Evolutionary conservation across 30 jellyfish, hydroid and myxozoan species (phyloP).

Genomic region (Nemopilema nomurai): DNA sequence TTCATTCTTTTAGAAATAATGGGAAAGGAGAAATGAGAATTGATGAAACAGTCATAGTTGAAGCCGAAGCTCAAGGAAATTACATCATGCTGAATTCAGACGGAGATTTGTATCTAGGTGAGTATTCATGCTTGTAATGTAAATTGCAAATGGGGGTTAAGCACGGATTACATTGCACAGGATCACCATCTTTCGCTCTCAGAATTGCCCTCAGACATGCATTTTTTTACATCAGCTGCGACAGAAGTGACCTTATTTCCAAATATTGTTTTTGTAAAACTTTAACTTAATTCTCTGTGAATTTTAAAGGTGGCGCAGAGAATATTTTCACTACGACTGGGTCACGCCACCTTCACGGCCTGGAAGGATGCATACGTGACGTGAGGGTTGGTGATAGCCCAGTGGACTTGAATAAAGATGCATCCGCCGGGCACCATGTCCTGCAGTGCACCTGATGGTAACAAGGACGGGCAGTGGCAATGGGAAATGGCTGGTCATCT

Average conservation of each 20-base stretch:
- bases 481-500: neutral
- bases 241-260: neutral
- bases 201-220: too few relatives aligned
- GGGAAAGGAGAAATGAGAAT: conserved; percentile 34
- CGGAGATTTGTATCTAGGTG: conserved; percentile 57
- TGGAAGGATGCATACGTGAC: conserved; percentile 40
- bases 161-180: neutral
- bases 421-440: conserved; percentile 46
- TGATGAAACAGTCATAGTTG: conserved; percentile 9
- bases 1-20: conserved; percentile 4
- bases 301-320: conserved; percentile 48
- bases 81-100: conserved; percentile 41
- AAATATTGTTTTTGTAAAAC: neutral
- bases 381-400: conserved; percentile 24
- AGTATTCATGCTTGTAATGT: neutral
- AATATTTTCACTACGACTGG: conserved; percentile 39
- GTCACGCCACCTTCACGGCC: conserved; percentile 32
- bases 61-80: conserved; percentile 9
- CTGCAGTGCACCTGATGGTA: conserved; percentile 19
- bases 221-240: neutral
- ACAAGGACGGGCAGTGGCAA: neutral
- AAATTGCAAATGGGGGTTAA: neutral
- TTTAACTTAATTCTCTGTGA: neutral
- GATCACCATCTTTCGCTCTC: too few relatives aligned
- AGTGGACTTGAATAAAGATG: conserved; percentile 25